Evolutionary conservation across 2,888 invertebrate genomes (phyloP).

Genomic region (Mythimna loreyi): DNA sequence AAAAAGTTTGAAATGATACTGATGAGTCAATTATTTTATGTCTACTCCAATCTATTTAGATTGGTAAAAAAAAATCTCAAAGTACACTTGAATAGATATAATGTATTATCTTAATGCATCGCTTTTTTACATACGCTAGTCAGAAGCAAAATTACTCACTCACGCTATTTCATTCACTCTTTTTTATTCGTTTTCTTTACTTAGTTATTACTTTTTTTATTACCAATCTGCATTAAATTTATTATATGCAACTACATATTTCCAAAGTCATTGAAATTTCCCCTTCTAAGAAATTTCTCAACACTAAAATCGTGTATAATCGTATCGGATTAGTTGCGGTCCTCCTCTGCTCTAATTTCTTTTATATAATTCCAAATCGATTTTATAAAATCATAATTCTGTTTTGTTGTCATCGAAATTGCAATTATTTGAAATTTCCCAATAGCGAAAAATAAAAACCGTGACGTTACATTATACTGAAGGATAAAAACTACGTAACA

Average conservation of each 20-base stretch:
- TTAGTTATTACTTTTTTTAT: not conserved
- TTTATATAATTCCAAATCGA: conserved; percentile 30
- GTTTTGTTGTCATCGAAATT: conserved; percentile 31
- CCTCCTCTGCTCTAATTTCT: conserved; percentile 19
- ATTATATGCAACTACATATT: not conserved
- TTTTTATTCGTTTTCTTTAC: not conserved
- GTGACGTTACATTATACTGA: conserved; percentile 21
- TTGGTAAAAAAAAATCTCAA: not conserved
- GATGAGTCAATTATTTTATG: not conserved
- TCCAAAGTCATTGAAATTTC: not conserved
- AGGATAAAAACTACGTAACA: conserved; percentile 53
- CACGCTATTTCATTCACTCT: not conserved
- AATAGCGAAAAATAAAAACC: conserved; percentile 28
- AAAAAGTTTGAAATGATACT: not conserved
- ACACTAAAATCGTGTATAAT: conserved; percentile 24
- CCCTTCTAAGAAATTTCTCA: not conserved
- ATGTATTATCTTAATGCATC: not conserved
- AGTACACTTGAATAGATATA: not conserved
- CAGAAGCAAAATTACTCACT: not conserved
- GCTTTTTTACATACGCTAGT: not conserved
- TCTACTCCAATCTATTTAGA: not conserved
- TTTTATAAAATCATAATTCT: conserved; percentile 36
- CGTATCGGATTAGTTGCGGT: conserved; percentile 26
- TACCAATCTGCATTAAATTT: not conserved
- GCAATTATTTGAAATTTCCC: conserved; percentile 27